Base-by-base conservation (phyloP, 2,797 vertebrate species). In the Parambassis ranga region DNA sequence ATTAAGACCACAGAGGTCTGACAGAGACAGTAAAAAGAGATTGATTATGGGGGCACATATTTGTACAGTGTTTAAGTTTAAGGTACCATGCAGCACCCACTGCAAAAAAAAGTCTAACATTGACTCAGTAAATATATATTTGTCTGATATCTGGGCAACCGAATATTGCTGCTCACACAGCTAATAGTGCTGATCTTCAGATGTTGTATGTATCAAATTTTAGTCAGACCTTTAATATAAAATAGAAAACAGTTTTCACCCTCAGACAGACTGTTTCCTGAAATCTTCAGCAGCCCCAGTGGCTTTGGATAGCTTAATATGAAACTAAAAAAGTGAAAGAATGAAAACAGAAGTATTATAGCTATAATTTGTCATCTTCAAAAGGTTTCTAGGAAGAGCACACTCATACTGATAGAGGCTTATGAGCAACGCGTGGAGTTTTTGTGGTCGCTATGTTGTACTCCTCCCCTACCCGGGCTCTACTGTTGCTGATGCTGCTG, bases 251-350 rank as follows among this genome's bases (percentile, higher is more conserved):
- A 11, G 1, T n/a, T 16, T 47, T 37, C 36, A 52, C 2, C 5
- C 7, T 24, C 1, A 38, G 13, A 52, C n/a, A n/a, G 3, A 43
- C 4, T 22, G n/a, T 10, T 42, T 6, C 4, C 2, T 60, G 4
- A 41, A 14, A 10, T 19, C 43, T 22, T 39, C 5, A 18, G 9
- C 39, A 31, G 27, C 27, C 37, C 24, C 4, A 7, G 11, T 38
- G 6, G 19, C 10, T 42, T 23, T 39, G 14, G 9, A 19, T 11
- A 30, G 5, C 13, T 51, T 42, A 15, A 30, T 44, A 38, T 69
- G 56, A 75, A 61, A 79, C 74, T 61, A 71, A 70, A 87, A 78
- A 87, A 89, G 66, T 83, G 81, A 87, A 84, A 87, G 47, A 56
- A 58, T 77, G 50, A 63, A 72, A 72, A 77, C 33, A 73, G 47